Evolutionary conservation across 2,888 invertebrate genomes (phyloP), one percentile per base, ranked within the genome.

Genomic region (Dolichopus griseipennis): DNA sequence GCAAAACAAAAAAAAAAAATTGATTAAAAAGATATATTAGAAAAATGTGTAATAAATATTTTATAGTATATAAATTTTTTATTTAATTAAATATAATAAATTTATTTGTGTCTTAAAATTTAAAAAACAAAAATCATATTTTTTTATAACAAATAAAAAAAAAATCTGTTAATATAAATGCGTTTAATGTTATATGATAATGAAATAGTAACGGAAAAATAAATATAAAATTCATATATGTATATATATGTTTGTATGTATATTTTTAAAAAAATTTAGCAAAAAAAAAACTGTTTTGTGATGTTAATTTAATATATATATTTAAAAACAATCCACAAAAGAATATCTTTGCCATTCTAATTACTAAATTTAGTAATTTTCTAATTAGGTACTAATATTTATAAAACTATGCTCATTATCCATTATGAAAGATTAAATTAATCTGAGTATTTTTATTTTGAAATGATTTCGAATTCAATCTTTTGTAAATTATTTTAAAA

Each of bases 1-100:
- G n/a, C 5, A 33, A 64, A 34, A 64, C n/a, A 64, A 64, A 64
- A 64, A 64, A 27, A 34, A 27, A 64, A 64, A 7, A 64, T n/a
- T n/a, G n/a, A n/a, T n/a, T n/a, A n/a, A 64, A 21, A 27, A 4
- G 12, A 12, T 27, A 27, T 64, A 34, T 34, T 34, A 64, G 34
- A 27, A 15, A 8, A n/a, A 15, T 34, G 10, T n/a, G 1, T 6
- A 18, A 33, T 34, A 64, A 34, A 64, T 62, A 22, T 21, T 10
- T 62, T 62, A 9, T 6, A 62, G 1, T 2, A 22, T 22, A 12
- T 62, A 10, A 18, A 18, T 52, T 52, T 52, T 12, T 15, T 43
- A 7, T 52, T 6, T 52, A 52, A 18, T 4, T 52, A 52, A 52
- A 18, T 52, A 52, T 52, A 41, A 52, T 66, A 63, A 33, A 18